Percentiles rank a stretch among this genome's conserved stretches.
phyloP scores from a whole-genome alignment of 2,113 vertebrate species.

The Nipponia nippon region DNA sequence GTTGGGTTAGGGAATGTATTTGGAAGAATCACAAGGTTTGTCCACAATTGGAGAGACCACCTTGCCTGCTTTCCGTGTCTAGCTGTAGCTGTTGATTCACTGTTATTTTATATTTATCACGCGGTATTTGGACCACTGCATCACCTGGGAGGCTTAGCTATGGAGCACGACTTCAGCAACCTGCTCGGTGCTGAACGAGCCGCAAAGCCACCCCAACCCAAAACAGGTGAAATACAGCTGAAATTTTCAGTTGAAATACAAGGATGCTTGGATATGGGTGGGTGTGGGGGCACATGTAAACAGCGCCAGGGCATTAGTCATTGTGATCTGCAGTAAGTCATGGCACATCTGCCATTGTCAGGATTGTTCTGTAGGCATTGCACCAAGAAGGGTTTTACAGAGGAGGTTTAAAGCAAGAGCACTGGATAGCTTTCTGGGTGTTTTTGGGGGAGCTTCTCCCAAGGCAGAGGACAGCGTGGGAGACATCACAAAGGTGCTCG shows the following conservation, averaged over 20 bases:
- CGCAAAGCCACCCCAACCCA: neutral
- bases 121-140: accelerated
- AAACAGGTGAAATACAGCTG: neutral
- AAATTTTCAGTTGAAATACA: neutral
- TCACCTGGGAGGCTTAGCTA: neutral
- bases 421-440: neutral
- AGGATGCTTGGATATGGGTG: neutral
- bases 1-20: neutral
- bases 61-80: neutral
- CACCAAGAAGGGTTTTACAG: neutral
- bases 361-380: neutral
- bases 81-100: neutral
- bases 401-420: neutral
- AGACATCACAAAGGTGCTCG: constrained; percentile 2
- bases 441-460: neutral
- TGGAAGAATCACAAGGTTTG: neutral
- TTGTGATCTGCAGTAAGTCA: neutral
- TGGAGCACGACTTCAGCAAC: neutral
- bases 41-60: neutral
- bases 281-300: neutral
- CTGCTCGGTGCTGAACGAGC: neutral
- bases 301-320: constrained; percentile 2
- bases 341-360: neutral
- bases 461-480: neutral
- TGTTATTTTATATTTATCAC: neutral